phyloP scores from a whole-genome alignment of 2,113 vertebrate genomes.

The Chamaetylas fuelleborni region DNA sequence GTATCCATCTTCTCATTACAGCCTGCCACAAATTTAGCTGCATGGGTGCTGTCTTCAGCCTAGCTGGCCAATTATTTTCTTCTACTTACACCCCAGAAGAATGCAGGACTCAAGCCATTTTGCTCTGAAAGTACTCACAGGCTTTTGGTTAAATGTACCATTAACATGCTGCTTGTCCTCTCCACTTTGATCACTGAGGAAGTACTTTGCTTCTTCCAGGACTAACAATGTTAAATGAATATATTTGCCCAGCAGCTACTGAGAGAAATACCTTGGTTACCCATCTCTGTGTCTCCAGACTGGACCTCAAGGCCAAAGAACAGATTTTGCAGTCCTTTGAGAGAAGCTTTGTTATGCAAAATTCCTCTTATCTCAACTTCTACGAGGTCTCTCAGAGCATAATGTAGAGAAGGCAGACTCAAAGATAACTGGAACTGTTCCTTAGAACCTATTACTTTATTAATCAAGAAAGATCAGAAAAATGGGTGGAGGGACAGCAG shows the following conservation, averaged over 20 bases:
- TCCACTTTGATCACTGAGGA: background rate
- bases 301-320: background rate
- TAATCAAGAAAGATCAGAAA: slow-evolving; percentile 28
- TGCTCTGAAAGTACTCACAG: background rate
- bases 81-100: background rate
- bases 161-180: background rate
- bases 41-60: background rate
- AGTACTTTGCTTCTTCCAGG: background rate
- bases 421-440: background rate
- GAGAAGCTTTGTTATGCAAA: background rate
- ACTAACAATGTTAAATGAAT: background rate
- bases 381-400: background rate
- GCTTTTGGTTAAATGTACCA: background rate
- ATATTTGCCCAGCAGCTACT: background rate
- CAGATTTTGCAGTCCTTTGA: background rate
- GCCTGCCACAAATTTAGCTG: background rate
- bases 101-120: background rate
- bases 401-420: background rate
- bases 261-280: background rate
- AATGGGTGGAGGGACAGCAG: background rate
- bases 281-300: background rate
- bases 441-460: slow-evolving; percentile 20
- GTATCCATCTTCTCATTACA: background rate
- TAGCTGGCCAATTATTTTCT: background rate
- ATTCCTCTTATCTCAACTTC: background rate